Conservation (phyloP, 2,888 invertebrate genomes). For the Panzeria rudis region DNA sequence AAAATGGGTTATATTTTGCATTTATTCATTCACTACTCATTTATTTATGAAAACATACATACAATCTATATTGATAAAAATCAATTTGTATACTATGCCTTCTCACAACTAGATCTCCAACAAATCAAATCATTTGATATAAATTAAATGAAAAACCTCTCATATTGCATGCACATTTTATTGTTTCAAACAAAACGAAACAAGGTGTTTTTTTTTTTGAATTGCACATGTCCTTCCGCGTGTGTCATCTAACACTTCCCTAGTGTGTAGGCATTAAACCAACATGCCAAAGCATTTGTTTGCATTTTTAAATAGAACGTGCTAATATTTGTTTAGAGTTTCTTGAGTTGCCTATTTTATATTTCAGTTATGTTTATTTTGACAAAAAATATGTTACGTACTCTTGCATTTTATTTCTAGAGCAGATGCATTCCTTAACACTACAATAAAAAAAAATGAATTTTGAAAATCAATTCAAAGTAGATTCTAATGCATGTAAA, state of each 20-base stretch:
- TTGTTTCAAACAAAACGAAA: conserved; percentile 35
- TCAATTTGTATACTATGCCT: conserved; percentile 56
- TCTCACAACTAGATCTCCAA: conserved; percentile 13
- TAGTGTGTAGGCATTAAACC: background rate
- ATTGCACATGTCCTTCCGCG: conserved; percentile 72
- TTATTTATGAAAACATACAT: conserved; percentile 18
- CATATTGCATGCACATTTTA: conserved; percentile 62
- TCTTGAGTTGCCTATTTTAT: conserved; percentile 41
- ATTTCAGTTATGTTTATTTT: conserved; percentile 53
- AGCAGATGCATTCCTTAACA: conserved; percentile 67
- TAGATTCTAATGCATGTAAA: conserved; percentile 67
- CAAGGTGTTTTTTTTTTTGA: conserved; percentile 61
- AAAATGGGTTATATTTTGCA: conserved; percentile 54
- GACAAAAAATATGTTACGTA: conserved; percentile 64
- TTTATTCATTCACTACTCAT: conserved; percentile 19
- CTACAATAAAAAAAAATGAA: conserved; percentile 2
- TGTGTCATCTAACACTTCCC: conserved; percentile 70
- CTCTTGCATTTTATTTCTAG: conserved; percentile 18
- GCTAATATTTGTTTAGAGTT: conserved; percentile 70
- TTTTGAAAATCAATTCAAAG: conserved; percentile 49
- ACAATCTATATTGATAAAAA: conserved; percentile 66
- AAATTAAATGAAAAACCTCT: conserved; percentile 39
- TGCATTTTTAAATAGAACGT: conserved; percentile 64
- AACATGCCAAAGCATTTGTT: conserved; percentile 30
- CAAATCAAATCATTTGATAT: conserved; percentile 46